Percentiles rank a stretch among this genome's conserved stretches.
These are phyloP conservation scores for Gryon sp. DNA, from an alignment of 1,140 invertebrate genomes.

Conservation along the genomic window DNA sequence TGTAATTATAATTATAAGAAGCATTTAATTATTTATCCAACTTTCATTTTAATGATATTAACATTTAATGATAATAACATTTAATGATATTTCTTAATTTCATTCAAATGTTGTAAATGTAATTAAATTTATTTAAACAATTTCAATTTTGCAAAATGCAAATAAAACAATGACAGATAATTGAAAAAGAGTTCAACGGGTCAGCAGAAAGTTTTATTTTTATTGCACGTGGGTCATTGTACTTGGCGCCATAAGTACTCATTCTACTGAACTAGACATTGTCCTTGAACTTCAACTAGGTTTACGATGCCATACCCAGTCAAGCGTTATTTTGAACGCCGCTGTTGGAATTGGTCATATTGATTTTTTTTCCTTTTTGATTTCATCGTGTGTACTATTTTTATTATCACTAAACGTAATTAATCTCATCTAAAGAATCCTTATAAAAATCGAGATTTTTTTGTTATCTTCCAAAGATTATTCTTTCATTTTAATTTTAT, in stretches of 20 bases:
- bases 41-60: too few species aligned
- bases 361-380: slow-evolving; percentile 67
- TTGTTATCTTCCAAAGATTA: neutral
- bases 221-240: slow-evolving; percentile 20
- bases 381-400: neutral
- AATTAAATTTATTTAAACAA: too few species aligned
- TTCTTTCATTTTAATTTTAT: neutral
- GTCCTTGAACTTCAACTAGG: slow-evolving; percentile 69
- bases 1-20: too few species aligned
- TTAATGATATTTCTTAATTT: too few species aligned
- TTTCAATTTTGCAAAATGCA: too few species aligned
- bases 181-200: too few species aligned
- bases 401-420: neutral
- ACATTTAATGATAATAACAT: too few species aligned
- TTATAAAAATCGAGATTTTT: neutral
- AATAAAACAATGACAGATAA: too few species aligned
- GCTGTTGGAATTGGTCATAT: slow-evolving; percentile 67
- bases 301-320: slow-evolving; percentile 26
- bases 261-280: slow-evolving; percentile 20
- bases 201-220: too few species aligned
- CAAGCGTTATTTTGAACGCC: slow-evolving; percentile 28
- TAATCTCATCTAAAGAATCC: too few species aligned
- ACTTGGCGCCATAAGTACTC: slow-evolving; percentile 10
- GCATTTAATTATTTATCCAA: too few species aligned
- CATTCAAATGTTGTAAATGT: too few species aligned